Base-by-base conservation (phyloP, 92 coral and sea anemone species). In the Palythoa caribaeorum region DNA sequence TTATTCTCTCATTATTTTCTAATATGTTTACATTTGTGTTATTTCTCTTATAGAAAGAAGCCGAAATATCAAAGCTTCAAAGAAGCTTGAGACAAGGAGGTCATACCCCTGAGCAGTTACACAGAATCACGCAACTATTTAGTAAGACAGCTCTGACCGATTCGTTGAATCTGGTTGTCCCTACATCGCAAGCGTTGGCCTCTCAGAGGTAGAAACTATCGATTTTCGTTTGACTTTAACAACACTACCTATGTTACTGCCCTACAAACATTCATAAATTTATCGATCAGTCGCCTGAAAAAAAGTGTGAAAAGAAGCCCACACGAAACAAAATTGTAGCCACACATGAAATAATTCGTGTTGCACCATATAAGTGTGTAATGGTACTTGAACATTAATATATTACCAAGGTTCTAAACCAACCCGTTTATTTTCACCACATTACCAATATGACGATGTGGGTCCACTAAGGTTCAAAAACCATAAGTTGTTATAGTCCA, bases 101-200 rank as follows among this genome's bases (percentile, higher is more conserved):
- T 20, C 63, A 60, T 80, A 80, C 85, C 60, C 85, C 85, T 63
- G 85, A 80, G 9, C 85, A 80, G 73, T 9, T 65, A 48, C 39
- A 40, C 39, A 80, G 85, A 63, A 65, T 80, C 73, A 80, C 73
- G 72, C 85, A 80, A 37, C 85, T 80, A 3, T 80, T 80, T 11
- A 80, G 74, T 52, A 80, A 80, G 60, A 14, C 85, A 36, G 17
- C 85, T 39, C 54, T 66, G 17, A 63, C 39, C 10, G 85, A 80
- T 17, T 80, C 85, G 19, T n/a, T 80, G 74, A 63, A 80, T 20
- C 57, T 80, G 38, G 21, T 48, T 5, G 74, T 44, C 60, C 59
- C 85, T 59, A 17, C 65, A 28, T 10, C 15, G 17, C 28, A 65
- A 38, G 72, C 65, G 5, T 9, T 55, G 10, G 60, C 85, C 0